Evolutionary conservation across 2,797 vertebrate species (phyloP).

Genomic region (Cichlasoma orientale): DNA sequence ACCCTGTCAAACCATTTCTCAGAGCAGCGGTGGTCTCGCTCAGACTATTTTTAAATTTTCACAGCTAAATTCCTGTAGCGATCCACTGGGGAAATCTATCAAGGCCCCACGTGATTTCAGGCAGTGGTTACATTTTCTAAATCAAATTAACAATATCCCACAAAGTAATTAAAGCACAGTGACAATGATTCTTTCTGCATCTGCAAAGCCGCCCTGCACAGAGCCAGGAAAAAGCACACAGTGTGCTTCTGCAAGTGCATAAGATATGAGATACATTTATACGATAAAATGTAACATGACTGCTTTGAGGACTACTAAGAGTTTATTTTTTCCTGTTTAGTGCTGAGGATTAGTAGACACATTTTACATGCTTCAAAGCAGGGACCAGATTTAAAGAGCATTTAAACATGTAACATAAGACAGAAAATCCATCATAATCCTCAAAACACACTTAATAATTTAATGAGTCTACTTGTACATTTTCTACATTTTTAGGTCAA

Average conservation of each 20-base stretch:
- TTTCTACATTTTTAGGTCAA: not conserved
- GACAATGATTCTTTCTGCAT: not conserved
- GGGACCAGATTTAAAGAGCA: not conserved
- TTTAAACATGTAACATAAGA: not conserved
- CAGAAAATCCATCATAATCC: not conserved
- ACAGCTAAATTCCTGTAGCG: conserved; percentile 12
- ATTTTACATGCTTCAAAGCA: not conserved
- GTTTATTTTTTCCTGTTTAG: not conserved
- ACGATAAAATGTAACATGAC: not conserved
- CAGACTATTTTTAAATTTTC: conserved; percentile 13
- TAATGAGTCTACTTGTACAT: not conserved
- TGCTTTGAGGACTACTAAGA: not conserved
- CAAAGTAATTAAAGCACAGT: conserved; percentile 36
- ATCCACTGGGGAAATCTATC: conserved; percentile 38
- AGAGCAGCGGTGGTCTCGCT: not conserved
- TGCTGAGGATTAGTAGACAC: not conserved
- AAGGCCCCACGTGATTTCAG: conserved; percentile 24
- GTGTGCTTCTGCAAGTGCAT: not conserved
- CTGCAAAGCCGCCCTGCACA: not conserved
- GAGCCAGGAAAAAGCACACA: not conserved
- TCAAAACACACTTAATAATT: not conserved
- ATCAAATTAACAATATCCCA: conserved; percentile 42
- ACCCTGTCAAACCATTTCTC: not conserved
- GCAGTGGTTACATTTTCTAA: conserved; percentile 13
- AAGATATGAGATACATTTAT: not conserved